Conservation (phyloP, 2,888 invertebrate genomes). For the Agrypnus murinus region DNA sequence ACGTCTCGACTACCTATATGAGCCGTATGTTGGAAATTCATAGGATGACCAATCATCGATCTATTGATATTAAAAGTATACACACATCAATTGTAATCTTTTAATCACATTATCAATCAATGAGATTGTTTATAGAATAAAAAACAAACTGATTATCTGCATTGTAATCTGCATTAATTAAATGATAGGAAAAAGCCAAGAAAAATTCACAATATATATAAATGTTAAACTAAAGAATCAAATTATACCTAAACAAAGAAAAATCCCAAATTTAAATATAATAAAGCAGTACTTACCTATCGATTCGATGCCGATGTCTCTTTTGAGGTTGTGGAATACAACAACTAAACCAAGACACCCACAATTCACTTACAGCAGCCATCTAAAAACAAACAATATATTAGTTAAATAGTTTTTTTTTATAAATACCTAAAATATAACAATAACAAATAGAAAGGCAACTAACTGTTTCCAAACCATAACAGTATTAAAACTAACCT, state of each 20-base stretch:
- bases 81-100: slow-evolving; percentile 61
- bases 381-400: slow-evolving; percentile 63
- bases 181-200: too few species aligned
- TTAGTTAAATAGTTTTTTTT: background rate
- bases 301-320: slow-evolving; percentile 82
- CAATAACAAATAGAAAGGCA: slow-evolving; percentile 10
- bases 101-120: background rate
- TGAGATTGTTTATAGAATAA: background rate
- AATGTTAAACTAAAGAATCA: too few species aligned
- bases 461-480: slow-evolving; percentile 17
- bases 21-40: slow-evolving; percentile 96
- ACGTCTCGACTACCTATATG: slow-evolving; percentile 94
- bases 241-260: too few species aligned
- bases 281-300: slow-evolving; percentile 72
- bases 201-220: too few species aligned
- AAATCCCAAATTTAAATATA: too few species aligned
- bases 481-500: slow-evolving; percentile 22
- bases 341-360: slow-evolving; percentile 95
- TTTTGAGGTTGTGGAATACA: slow-evolving; percentile 89
- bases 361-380: slow-evolving; percentile 82
- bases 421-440: background rate
- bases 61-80: slow-evolving; percentile 69
- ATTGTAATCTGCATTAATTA: background rate
- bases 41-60: slow-evolving; percentile 96
- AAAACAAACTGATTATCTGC: too few species aligned